Evolutionary conservation across 2,888 invertebrate genomes (phyloP), one percentile per base, ranked within the genome.

Genomic region (Hyles lineata): DNA sequence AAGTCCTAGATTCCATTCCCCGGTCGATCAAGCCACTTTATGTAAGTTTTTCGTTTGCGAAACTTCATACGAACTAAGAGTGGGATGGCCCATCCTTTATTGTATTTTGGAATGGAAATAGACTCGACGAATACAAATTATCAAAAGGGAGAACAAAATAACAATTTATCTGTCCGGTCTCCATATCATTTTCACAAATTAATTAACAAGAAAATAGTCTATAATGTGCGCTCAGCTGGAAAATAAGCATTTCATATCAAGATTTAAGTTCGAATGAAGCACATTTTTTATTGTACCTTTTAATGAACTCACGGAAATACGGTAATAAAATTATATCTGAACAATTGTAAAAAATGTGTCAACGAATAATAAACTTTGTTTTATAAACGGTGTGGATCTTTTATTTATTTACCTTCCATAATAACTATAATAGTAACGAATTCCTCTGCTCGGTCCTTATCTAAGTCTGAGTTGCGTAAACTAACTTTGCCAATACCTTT

Each of bases 281-380:
- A 67, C 67, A 50, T 17, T 67, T 67, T 19, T n/a, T 32, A 62
- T 32, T 62, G 23, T 63, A 63, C 43, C 11, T 50, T 67, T n/a
- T 19, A 43, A n/a, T 35, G 67, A 7, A 67, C 43, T 67, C 67
- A 67, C 67, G 25, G 23, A 63, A 63, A 50, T 67, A 43, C 50
- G 2, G 21, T 67, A 43, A 67, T 62, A 35, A 23, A 67, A 50
- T 67, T 50, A 17, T 25, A 50, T 67, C 67, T 67, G 50, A 67
- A 67, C 50, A 63, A 19, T 21, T 67, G 67, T 67, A 67, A 50
- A 50, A 32, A 62, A 67, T 50, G 19, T 67, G 67, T 67, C 67
- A 67, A 50, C 23, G 67, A 67, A 67, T 67, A 67, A 67, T 67
- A 67, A 67, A 67, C 15, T 67, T 67, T 43, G 67, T 67, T 67